Evolutionary conservation across 2,888 invertebrate species (phyloP).

Genomic region (Xanthia icteritia): DNA sequence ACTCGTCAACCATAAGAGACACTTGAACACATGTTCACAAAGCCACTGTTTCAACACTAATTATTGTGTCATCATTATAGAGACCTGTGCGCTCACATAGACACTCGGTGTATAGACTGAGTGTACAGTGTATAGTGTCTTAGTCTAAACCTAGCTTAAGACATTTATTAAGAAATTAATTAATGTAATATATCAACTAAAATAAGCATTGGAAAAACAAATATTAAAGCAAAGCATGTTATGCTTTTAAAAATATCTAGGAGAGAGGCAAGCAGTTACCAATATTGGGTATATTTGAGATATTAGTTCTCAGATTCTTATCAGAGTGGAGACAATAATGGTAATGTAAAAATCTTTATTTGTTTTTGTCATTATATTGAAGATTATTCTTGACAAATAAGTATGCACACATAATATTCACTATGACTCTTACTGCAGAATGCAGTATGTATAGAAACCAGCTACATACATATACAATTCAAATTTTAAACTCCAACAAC

Average conservation of each 20-base stretch:
- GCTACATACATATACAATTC: not conserved
- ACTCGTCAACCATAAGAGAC: not conserved
- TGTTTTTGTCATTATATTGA: not conserved
- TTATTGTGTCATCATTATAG: not conserved
- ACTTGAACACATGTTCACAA: not conserved
- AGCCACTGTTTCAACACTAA: not conserved
- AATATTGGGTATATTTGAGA: constrained; percentile 10
- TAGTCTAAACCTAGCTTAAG: not conserved
- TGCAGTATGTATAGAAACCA: constrained; percentile 3
- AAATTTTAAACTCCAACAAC: not conserved
- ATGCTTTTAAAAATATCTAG: not conserved
- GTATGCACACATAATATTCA: not conserved
- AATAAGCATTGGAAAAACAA: not conserved
- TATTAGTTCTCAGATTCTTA: constrained; percentile 7
- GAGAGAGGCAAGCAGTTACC: constrained; percentile 7
- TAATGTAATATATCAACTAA: not conserved
- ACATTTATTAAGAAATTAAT: not conserved
- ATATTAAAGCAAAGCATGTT: constrained; percentile 21
- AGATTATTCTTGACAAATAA: not conserved
- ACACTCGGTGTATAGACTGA: not conserved
- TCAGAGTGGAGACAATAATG: constrained; percentile 58
- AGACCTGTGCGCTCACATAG: not conserved
- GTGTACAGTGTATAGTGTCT: not conserved
- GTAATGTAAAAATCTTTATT: constrained; percentile 5
- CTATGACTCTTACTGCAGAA: not conserved